Evolutionary conservation across 2,888 invertebrate genomes (phyloP), one percentile per base, ranked within the genome.

Genomic region (Cataglyphis cursor): DNA sequence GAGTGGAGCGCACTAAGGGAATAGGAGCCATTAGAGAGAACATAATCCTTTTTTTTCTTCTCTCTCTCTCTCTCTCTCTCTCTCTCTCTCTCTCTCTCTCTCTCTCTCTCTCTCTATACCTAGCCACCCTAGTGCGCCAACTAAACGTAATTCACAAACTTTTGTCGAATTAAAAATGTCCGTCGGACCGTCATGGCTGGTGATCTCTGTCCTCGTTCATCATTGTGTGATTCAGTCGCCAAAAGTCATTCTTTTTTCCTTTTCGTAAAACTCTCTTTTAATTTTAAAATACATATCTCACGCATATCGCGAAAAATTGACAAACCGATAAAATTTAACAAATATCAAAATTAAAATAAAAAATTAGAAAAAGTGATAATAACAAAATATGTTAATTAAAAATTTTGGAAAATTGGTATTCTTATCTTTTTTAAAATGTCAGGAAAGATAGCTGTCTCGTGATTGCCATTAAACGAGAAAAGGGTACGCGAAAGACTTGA

Each of bases 141-240:
- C 84, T 87, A 88, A 89, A 83, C 91, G 90, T 93, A 92, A 94
- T 93, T 93, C 91, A 91, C 91, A 93, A 94, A 94, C 90, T 94
- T 93, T 91, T 87, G 88, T 83, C 85, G 90, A 91, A 93, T 93
- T 93, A 93, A 93, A 93, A 93, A 92, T 93, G 90, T 89, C 87
- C 78, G 90, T 88, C 82, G 88, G 86, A 89, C 90, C 85, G 81
- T 87, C 82, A 74, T 80, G 76, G 87, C 59, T 73, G 70, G 41
- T 64, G 74, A 66, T 85, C 81, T 82, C 82, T 85, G 72, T 80
- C 78, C 72, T 72, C 78, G 72, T 80, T 72, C 72, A 72, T 80
- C 72, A 80, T 80, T 44, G 35, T 8, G 59, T 59, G 15, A 44
- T 44, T 48, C 59, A 48, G 44, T 61, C 35, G 59, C 44, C 57